Evolutionary conservation across 1,140 invertebrate species (phyloP).

Genomic region (Ptiloglossa arizonensis): DNA sequence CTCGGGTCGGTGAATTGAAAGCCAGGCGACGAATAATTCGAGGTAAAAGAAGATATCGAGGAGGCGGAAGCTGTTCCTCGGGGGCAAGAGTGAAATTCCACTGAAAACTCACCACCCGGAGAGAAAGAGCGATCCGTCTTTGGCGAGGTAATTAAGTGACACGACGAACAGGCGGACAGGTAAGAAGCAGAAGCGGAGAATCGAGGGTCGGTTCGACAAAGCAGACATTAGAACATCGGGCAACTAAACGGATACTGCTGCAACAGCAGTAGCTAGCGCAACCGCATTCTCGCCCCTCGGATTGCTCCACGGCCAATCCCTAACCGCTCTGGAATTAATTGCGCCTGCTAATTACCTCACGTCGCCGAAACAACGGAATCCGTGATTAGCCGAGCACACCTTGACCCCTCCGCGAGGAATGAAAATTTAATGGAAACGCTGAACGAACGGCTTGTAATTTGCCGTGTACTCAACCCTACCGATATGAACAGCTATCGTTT

Average conservation of each 20-base stretch:
- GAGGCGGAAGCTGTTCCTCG: not conserved
- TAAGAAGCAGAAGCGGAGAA: slow-evolving; percentile 41
- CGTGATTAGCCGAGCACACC: slow-evolving; percentile 61
- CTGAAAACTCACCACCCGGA: not conserved
- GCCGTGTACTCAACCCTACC: too few relatives aligned
- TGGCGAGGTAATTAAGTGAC: slow-evolving; percentile 49
- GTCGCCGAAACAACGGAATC: slow-evolving; percentile 63
- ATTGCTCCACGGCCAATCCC: slow-evolving; percentile 51
- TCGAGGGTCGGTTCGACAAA: slow-evolving; percentile 18
- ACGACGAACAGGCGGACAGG: slow-evolving; percentile 26
- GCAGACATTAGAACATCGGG: not conserved
- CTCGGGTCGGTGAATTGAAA: too few relatives aligned
- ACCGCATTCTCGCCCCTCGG: slow-evolving; percentile 55
- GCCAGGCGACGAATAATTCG: too few relatives aligned
- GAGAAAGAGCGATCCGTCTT: slow-evolving; percentile 21
- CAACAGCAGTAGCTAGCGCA: slow-evolving; percentile 47
- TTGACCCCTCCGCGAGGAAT: slow-evolving; percentile 32
- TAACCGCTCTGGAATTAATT: slow-evolving; percentile 70
- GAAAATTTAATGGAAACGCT: slow-evolving; percentile 46
- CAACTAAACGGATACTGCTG: slow-evolving; percentile 41
- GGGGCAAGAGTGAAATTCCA: not conserved
- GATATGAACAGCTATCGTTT: not conserved
- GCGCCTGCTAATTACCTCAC: slow-evolving; percentile 67
- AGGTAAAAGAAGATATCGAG: not conserved
- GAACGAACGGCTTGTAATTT: not conserved